Conservation (phyloP, 1,140 invertebrate genomes). For the Macrobrachium nipponense region DNA sequence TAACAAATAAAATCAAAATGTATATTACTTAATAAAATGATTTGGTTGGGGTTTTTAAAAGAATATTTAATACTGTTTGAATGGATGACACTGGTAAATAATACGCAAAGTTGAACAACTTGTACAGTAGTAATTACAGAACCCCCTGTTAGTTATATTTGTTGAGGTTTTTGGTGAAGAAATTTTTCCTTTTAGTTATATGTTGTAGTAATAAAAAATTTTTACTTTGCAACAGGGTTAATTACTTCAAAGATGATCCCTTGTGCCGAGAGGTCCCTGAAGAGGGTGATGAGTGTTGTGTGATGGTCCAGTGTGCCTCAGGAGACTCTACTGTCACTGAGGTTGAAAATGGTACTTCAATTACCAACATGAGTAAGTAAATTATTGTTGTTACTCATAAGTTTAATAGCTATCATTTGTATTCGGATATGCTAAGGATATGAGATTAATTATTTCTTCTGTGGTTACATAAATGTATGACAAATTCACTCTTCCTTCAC, state of each 20-base stretch:
- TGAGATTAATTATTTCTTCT: slow-evolving; percentile 17
- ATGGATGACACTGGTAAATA: not conserved
- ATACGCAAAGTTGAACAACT: not conserved
- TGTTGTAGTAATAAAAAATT: not conserved
- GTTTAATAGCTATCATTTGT: not conserved
- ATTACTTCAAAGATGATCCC: slow-evolving; percentile 75
- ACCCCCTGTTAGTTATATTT: too few relatives aligned
- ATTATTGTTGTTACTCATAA: too few relatives aligned
- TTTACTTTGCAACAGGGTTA: slow-evolving; percentile 51
- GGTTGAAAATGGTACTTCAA: too few relatives aligned
- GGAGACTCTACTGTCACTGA: not conserved
- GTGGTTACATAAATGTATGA: slow-evolving; percentile 11
- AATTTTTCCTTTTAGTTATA: too few relatives aligned
- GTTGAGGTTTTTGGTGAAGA: too few relatives aligned
- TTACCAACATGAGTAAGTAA: too few relatives aligned
- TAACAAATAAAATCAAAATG: not conserved
- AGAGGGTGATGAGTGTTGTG: slow-evolving; percentile 82
- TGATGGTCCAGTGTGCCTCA: slow-evolving; percentile 75
- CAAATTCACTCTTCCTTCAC: slow-evolving; percentile 32
- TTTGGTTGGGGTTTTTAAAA: not conserved
- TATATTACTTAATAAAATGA: not conserved
- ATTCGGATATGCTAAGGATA: slow-evolving; percentile 12
- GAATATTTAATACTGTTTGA: not conserved
- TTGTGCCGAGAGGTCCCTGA: slow-evolving; percentile 78
- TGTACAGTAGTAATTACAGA: too few relatives aligned